Percentiles rank a stretch among this genome's conserved stretches.
These are phyloP conservation scores for Mobula birostris DNA, from an alignment of 2,113 vertebrate species.

Conservation along the genomic window DNA sequence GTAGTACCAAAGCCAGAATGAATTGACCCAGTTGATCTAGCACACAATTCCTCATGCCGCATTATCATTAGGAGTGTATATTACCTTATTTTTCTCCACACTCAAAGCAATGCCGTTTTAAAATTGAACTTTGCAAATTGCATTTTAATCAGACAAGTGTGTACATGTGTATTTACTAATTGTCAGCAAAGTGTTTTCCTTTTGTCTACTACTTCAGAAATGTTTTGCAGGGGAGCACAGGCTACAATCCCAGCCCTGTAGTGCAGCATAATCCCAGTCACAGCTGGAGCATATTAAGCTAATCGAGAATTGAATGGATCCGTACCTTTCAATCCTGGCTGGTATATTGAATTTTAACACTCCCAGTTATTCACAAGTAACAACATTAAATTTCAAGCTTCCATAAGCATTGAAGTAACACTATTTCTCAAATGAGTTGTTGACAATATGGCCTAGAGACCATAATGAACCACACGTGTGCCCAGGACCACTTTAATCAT, in stretches of 20 bases:
- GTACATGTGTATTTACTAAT: background rate
- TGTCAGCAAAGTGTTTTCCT: background rate
- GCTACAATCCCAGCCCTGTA: background rate
- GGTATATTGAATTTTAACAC: background rate
- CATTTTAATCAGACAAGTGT: background rate
- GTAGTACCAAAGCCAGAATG: too few relatives aligned
- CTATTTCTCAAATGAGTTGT: background rate
- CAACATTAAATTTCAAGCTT: background rate
- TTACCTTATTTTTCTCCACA: background rate
- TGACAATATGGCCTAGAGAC: background rate
- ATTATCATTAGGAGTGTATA: background rate
- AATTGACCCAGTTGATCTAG: background rate
- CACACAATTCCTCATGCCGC: background rate
- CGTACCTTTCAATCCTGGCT: background rate
- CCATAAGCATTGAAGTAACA: background rate
- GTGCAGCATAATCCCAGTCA: background rate
- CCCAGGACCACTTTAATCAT: too few relatives aligned
- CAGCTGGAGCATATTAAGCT: background rate
- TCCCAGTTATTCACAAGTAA: background rate
- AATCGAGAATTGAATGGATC: background rate
- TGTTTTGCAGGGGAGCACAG: background rate
- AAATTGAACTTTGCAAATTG: background rate
- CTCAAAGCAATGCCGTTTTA: background rate
- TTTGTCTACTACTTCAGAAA: background rate
- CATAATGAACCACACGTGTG: too few relatives aligned